Evolutionary conservation across 1,140 invertebrate species (phyloP), one percentile per base, ranked within the genome.

Genomic region (Schlechtendalia chinensis): DNA sequence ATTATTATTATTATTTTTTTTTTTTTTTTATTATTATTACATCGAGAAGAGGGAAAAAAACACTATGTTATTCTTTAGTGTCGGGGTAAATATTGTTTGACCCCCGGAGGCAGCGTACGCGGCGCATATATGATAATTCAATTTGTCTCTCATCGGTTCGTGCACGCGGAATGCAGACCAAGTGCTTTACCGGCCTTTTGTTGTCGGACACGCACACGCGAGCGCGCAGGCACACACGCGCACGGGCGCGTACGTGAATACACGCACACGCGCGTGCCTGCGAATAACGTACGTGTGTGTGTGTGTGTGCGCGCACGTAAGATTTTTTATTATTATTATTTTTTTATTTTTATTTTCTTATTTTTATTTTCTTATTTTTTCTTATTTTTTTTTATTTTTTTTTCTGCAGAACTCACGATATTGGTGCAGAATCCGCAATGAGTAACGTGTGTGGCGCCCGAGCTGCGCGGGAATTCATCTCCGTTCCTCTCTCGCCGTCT

Each of bases 361-460:
- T n/a, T n/a, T n/a, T n/a, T n/a, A n/a, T n/a, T n/a, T n/a, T n/a
- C n/a, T n/a, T n/a, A n/a, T n/a, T n/a, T n/a, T n/a, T n/a, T n/a
- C n/a, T n/a, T n/a, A n/a, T n/a, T n/a, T n/a, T n/a, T n/a, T n/a
- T n/a, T n/a, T n/a, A 65, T 71, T 71, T 58, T 79, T 75, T 27
- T 63, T 61, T 53, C 24, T 29, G 22, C 19, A 63, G 39, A 61
- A 61, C 39, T 58, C 58, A 79, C 75, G 75, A 79, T 79, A 79
- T 79, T 79, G 58, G 58, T 63, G 58, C 58, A 79, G 75, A 79
- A 79, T 79, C 75, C 75, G 56, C 75, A 79, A 79, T 79, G 75
- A 79, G 75, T 79, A 63, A 63, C 75, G 75, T 79, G 58, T 79
- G 75, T 79, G 75, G 75, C 75, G 75, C 75, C 58, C 47, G 75